These are phyloP conservation scores for Acleris cristana DNA, from an alignment of 2,888 invertebrate species.

Conservation along the genomic window DNA sequence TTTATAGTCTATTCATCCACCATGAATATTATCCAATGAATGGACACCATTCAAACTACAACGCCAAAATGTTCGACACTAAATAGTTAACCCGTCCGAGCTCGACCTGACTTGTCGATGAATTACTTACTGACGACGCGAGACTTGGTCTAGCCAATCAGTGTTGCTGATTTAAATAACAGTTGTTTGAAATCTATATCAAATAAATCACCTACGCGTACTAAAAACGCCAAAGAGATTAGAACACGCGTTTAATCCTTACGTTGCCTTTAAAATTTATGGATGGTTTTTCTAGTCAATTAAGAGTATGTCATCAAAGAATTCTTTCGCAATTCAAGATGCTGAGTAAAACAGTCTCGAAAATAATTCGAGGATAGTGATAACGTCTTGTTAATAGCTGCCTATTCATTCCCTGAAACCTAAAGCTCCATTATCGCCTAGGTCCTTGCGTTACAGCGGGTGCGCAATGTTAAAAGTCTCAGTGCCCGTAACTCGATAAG, in stretches of 20 bases:
- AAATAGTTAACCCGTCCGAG: slow-evolving; percentile 43
- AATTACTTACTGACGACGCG: not conserved
- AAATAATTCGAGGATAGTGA: no score
- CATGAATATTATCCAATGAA: slow-evolving; percentile 59
- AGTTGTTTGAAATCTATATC: slow-evolving; percentile 1
- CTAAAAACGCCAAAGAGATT: no score
- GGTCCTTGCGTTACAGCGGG: slow-evolving; percentile 8
- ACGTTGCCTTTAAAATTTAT: no score
- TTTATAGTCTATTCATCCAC: slow-evolving; percentile 54
- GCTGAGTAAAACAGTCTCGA: no score
- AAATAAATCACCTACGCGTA: not conserved
- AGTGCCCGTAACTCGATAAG: no score
- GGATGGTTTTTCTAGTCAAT: no score
- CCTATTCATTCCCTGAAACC: no score
- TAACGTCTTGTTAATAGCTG: no score
- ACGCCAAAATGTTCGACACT: slow-evolving; percentile 46
- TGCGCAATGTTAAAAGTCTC: no score
- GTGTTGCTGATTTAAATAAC: slow-evolving; percentile 2
- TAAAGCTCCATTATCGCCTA: not conserved
- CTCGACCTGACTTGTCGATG: slow-evolving; percentile 33
- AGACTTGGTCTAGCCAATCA: not conserved
- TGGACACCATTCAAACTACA: slow-evolving; percentile 46
- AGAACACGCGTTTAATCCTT: not conserved
- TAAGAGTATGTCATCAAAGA: no score
- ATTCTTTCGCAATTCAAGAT: no score